These are phyloP conservation scores for Thymelicus lineola DNA, from an alignment of 2,888 invertebrate genomes.

Conservation along the genomic window DNA sequence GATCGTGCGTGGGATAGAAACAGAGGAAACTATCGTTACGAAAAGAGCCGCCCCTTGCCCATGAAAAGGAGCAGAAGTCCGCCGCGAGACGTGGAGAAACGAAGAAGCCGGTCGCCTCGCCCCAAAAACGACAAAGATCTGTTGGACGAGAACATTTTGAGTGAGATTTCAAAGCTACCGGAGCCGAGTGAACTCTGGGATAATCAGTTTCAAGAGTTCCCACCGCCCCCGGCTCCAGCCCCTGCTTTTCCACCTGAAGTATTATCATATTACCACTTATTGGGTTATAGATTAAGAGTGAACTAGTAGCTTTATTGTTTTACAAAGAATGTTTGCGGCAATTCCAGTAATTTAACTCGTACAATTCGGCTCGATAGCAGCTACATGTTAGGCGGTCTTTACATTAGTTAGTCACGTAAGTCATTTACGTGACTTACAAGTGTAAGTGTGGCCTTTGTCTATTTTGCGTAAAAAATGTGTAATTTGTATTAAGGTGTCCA, in stretches of 20 bases:
- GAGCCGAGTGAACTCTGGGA: slow-evolving; percentile 79
- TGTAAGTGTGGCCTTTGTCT: too few relatives aligned
- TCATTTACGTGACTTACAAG: too few relatives aligned
- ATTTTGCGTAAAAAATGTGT: too few relatives aligned
- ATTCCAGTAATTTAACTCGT: background rate
- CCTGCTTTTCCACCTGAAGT: slow-evolving; percentile 58
- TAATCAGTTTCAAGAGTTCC: slow-evolving; percentile 63
- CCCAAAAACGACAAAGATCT: slow-evolving; percentile 66
- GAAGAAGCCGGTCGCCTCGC: slow-evolving; percentile 67
- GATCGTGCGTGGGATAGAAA: slow-evolving; percentile 54
- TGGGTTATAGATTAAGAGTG: background rate
- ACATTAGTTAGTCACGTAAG: too few relatives aligned
- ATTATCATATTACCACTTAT: slow-evolving; percentile 30
- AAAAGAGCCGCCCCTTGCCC: slow-evolving; percentile 48
- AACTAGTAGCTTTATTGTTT: background rate
- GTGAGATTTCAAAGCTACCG: slow-evolving; percentile 74
- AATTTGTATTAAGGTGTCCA: too few relatives aligned
- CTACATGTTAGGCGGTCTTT: too few relatives aligned
- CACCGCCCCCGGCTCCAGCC: slow-evolving; percentile 48
- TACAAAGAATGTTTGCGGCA: background rate
- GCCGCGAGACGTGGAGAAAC: slow-evolving; percentile 53
- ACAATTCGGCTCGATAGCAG: background rate
- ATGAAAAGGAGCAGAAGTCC: slow-evolving; percentile 67
- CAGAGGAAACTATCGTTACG: slow-evolving; percentile 54
- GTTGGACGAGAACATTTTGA: slow-evolving; percentile 74